Evolutionary conservation across 92 coral and sea anemone genomes (phyloP).

Genomic region (Blastomussa wellsi): DNA sequence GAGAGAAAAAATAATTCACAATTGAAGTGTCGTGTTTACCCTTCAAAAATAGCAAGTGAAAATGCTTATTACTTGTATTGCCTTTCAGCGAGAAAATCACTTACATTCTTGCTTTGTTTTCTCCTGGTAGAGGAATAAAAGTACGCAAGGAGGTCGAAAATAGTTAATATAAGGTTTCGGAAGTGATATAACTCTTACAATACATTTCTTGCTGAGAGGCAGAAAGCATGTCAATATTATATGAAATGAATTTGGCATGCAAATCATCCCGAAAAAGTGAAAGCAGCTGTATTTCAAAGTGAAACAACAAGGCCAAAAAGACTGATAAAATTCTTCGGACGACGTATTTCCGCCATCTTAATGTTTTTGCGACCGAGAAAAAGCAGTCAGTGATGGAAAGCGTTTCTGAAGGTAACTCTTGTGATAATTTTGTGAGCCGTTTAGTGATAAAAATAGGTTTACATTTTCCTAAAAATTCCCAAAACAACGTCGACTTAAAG

Average conservation of each 20-base stretch:
- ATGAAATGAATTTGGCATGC: slow-evolving; percentile 15
- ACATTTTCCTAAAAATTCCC: not conserved
- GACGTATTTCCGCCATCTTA: not conserved
- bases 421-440: not conserved
- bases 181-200: not conserved
- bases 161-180: not conserved
- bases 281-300: slow-evolving; percentile 26
- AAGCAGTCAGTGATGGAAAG: not conserved
- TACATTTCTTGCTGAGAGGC: slow-evolving; percentile 13
- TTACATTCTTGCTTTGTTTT: not conserved
- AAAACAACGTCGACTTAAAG: no score
- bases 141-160: not conserved
- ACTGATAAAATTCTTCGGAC: not conserved
- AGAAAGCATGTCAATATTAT: not conserved
- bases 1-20: not conserved
- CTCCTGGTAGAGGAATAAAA: not conserved
- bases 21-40: slow-evolving; percentile 13
- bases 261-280: slow-evolving; percentile 4
- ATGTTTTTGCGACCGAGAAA: not conserved
- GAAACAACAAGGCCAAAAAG: slow-evolving; percentile 5
- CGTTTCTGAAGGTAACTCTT: not conserved
- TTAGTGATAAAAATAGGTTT: not conserved
- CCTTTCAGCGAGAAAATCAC: not conserved
- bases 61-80: not conserved
- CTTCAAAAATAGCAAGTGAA: not conserved